Evolutionary conservation across 2,888 invertebrate genomes (phyloP).

Genomic region (Drosophila setosimentum): DNA sequence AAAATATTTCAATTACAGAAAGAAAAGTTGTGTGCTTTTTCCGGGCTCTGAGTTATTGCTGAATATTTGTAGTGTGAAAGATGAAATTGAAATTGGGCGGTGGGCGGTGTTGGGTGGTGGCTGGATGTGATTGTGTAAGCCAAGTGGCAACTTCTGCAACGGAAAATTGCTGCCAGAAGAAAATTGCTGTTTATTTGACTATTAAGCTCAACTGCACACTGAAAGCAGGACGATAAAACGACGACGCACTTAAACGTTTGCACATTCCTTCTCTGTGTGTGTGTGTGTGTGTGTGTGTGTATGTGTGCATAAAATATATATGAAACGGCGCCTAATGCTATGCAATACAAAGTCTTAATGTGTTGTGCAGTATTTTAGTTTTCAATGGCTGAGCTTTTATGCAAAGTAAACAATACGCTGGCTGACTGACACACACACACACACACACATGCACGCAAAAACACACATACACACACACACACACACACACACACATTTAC

Average conservation of each 20-base stretch:
- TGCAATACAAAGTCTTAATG: conserved; percentile 75
- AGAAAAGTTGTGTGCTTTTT: conserved; percentile 24
- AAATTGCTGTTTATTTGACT: conserved; percentile 77
- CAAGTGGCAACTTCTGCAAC: conserved; percentile 46
- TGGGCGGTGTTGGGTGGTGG: neutral
- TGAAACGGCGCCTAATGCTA: conserved; percentile 75
- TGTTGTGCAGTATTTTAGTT: conserved; percentile 80
- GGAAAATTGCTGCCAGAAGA: conserved; percentile 53
- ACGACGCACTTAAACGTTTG: conserved; percentile 35
- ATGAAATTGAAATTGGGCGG: neutral
- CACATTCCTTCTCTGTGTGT: conserved; percentile 4
- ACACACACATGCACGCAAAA: conserved; percentile 16
- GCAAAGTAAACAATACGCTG: conserved; percentile 70
- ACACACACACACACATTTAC: conserved; percentile 16
- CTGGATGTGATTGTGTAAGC: conserved; percentile 26
- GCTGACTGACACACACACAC: conserved; percentile 29
- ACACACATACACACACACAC: neutral
- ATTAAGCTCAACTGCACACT: conserved; percentile 76
- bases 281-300: conserved; percentile 3
- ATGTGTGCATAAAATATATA: conserved; percentile 73
- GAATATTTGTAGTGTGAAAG: neutral
- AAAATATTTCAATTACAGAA: conserved; percentile 55
- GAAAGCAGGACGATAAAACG: conserved; percentile 45
- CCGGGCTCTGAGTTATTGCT: conserved; percentile 12
- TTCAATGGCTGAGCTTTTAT: conserved; percentile 79